Evolutionary conservation across 2,797 vertebrate species (phyloP).

Genomic region (Todus mexicanus): DNA sequence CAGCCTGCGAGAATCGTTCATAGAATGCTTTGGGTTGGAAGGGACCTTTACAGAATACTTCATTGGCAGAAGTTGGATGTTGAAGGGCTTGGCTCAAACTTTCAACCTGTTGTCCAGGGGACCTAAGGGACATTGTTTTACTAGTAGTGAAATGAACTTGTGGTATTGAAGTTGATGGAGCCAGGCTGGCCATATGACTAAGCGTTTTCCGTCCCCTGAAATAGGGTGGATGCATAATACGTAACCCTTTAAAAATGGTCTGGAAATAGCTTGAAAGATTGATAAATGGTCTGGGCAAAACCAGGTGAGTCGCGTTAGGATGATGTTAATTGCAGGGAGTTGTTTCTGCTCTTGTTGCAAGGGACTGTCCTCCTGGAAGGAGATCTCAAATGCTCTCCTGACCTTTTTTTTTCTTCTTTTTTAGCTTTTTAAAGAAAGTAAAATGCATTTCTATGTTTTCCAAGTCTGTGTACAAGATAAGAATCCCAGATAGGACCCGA

Average conservation of each 20-base stretch:
- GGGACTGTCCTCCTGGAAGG: background rate
- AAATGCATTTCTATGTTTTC: background rate
- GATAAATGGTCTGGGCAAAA: background rate
- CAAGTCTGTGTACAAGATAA: background rate
- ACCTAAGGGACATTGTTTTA: background rate
- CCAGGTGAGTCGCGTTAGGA: background rate
- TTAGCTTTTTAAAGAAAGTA: background rate
- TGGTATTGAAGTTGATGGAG: background rate
- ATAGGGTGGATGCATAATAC: accelerated
- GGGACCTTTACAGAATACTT: background rate
- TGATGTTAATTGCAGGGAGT: accelerated
- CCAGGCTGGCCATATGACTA: background rate
- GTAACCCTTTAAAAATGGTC: background rate
- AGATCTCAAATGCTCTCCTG: background rate
- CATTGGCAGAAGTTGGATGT: background rate
- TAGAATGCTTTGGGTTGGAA: too few relatives aligned
- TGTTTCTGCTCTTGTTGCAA: background rate
- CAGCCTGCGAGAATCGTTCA: background rate
- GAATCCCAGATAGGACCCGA: background rate
- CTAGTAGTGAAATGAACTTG: background rate
- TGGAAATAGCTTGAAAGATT: background rate
- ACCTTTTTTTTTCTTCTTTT: background rate
- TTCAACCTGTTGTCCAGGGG: background rate
- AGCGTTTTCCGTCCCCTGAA: background rate
- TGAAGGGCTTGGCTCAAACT: background rate